Evolutionary conservation across 2,797 vertebrate genomes (phyloP), one percentile per base, ranked within the genome.

Genomic region (Eleutherodactylus coqui): DNA sequence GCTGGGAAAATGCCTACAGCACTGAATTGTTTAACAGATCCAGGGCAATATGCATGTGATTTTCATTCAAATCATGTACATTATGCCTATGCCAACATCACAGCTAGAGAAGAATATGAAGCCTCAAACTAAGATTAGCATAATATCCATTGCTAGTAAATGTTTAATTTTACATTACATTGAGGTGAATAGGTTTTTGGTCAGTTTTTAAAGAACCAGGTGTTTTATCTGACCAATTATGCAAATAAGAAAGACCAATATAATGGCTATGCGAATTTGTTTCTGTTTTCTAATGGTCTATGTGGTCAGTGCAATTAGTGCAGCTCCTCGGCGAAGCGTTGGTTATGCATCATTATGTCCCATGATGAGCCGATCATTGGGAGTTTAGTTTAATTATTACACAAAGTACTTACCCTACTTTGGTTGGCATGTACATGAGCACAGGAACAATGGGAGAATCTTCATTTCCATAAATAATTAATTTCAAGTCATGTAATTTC

Each of bases 351-450:
- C 17, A 27, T 27, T 73, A 45, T 45, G 24, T 27, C 3, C 10
- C 69, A 72, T 14, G 24, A 73, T 43, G 70, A 73, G 11, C 24
- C 27, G 21, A 27, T 73, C 38, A 43, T 73, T 45, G 41, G 70
- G 41, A 45, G 41, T 41, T 72, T 72, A 11, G 3, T n/a, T n/a
- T n/a, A 21, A 72, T 43, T 41, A 41, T 72, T 45, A 45, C 9
- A 2, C 17, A 36, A 60, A 82, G 84, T 90, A 95, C 97, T 95
- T 95, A 98, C 97, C 95, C 96, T 89, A 98, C 94, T 96, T 98
- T 98, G 60, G 95, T 95, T 64, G 97, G 97, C 94, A 98, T 96
- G 90, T 96, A 98, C 89, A 98, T 94, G 88, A 98, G 95, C 87
- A 98, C 90, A 0, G 97, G 97, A 34, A 98, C 91, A 85, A 98